Evolutionary conservation across 2,888 invertebrate species (phyloP).

Genomic region (Noctua fimbriata): DNA sequence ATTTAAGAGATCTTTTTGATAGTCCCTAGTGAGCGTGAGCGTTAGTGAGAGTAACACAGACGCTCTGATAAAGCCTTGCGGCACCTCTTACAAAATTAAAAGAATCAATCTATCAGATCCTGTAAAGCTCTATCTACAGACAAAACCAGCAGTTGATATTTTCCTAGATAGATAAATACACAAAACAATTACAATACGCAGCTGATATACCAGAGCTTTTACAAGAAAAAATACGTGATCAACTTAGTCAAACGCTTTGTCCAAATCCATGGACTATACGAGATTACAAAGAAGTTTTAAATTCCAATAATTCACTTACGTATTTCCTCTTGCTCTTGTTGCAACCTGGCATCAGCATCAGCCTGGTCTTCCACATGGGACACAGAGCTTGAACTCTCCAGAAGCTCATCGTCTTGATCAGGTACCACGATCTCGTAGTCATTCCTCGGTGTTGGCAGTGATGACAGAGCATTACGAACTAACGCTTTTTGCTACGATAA

Average conservation of each 20-base stretch:
- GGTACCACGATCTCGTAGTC: slow-evolving; percentile 99
- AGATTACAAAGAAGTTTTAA: neutral
- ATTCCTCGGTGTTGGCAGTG: slow-evolving; percentile 97
- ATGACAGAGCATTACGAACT: slow-evolving; percentile 94
- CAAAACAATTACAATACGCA: neutral
- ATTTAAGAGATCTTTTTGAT: no score
- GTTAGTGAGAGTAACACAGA: no score
- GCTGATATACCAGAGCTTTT: neutral
- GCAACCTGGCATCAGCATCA: slow-evolving; percentile 93
- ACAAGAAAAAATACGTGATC: neutral
- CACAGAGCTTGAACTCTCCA: slow-evolving; percentile 63
- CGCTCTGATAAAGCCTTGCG: no score
- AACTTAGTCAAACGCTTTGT: slow-evolving; percentile 19
- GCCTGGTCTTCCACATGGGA: slow-evolving; percentile 95
- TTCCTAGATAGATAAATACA: neutral
- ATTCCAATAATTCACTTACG: slow-evolving; percentile 79
- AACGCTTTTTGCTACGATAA: slow-evolving; percentile 91
- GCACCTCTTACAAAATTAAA: no score
- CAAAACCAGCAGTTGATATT: neutral
- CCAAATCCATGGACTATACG: neutral
- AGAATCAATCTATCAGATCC: no score
- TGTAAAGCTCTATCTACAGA: neutral
- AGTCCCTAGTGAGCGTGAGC: no score
- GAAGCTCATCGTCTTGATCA: slow-evolving; percentile 92
- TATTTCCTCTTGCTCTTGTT: slow-evolving; percentile 93